phyloP scores from a whole-genome alignment of 2,113 vertebrate genomes.

The Chamaetylas fuelleborni region DNA sequence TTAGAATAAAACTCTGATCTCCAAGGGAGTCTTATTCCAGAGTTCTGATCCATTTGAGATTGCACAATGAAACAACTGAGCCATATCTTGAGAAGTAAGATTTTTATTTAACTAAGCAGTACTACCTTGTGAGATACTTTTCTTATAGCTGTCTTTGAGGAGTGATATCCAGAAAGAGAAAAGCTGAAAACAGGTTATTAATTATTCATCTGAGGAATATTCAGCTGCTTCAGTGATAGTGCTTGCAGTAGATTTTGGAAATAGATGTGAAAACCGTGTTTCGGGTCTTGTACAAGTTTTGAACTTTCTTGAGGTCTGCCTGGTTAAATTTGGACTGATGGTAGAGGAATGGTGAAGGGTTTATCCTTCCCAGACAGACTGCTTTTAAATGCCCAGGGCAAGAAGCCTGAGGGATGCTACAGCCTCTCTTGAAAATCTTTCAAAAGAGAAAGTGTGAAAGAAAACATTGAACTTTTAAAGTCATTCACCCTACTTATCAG shows the following conservation, averaged over 20 bases:
- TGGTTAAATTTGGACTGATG: not conserved
- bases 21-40: not conserved
- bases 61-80: slow-evolving; percentile 27
- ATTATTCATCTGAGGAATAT: not conserved
- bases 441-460: not conserved
- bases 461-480: not conserved
- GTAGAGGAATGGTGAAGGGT: not conserved
- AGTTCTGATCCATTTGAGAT: not conserved
- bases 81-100: slow-evolving; percentile 28
- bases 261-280: not conserved
- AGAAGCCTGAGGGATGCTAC: not conserved
- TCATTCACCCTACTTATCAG: not conserved
- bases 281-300: not conserved
- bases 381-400: not conserved
- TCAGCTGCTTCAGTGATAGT: not conserved
- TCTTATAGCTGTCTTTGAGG: slow-evolving; percentile 42
- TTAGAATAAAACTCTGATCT: not conserved
- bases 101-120: slow-evolving; percentile 52
- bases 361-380: not conserved
- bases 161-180: slow-evolving; percentile 4
- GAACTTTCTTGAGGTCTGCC: not conserved
- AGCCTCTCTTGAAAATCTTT: not conserved
- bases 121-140: slow-evolving; percentile 32
- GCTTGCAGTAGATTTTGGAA: not conserved
- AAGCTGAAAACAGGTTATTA: not conserved